Base-by-base conservation (phyloP, 2,888 invertebrate species). In the Drosophila colorata region DNA sequence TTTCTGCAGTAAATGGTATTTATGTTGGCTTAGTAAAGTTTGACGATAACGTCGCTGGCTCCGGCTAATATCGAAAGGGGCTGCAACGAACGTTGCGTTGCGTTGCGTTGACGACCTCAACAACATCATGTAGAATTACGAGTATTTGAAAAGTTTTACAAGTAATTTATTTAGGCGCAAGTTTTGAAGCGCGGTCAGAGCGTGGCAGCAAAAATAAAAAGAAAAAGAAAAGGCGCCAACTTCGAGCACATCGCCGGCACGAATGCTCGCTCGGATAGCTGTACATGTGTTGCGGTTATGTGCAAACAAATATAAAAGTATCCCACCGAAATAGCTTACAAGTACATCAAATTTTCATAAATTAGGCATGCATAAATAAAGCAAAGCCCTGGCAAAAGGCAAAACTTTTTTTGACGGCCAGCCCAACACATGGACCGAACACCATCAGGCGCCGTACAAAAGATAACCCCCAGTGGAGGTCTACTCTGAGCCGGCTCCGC, bases 91-190 rank as follows among this genome's bases (percentile, higher is more conserved):
- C 38, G 57, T 33, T 18, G 33, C 33, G 33, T 33, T 38, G 28
- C 58, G 70, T 73, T 79, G 85, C 82, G 79, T 85, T 84, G 86
- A 84, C 85, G 87, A 84, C 88, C 88, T 85, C 87, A 86, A 83
- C 79, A 84, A 85, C 85, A 85, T 85, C 88, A 86, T 86, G 87
- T 74, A 83, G 88, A 88, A 85, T 88, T 85, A 88, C 87, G 88
- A 85, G 85, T 84, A 86, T 86, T 86, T 86, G 87, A 86, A 86
- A 86, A 86, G 87, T 86, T 86, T 86, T 80, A 76, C 78, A 88
- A 86, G 88, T 86, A 86, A 86, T 88, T 86, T 86, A 84, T 86
- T 88, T 86, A 88, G 86, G 85, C 88, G 84, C 76, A 85, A 88
- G 82, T 84, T 84, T 79, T 81, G 70, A 71, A 79, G 69, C 83